phyloP scores from a whole-genome alignment of 2,888 invertebrate genomes.

The Schizaphis graminum region DNA sequence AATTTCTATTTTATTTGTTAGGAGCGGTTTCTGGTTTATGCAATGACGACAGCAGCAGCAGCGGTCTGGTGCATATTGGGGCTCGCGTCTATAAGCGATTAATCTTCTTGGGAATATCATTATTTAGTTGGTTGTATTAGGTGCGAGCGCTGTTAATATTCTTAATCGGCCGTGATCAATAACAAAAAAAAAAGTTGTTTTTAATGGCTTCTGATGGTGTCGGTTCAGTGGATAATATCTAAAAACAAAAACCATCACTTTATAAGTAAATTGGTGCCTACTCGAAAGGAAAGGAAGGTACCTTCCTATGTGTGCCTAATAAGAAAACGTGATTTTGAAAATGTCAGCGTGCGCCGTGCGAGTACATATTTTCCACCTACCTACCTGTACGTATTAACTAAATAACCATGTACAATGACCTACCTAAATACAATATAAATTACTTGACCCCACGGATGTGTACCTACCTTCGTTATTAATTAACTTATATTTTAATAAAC shows the following conservation, averaged over 20 bases:
- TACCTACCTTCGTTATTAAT: not conserved
- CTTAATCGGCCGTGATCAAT: not conserved
- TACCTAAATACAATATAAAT: not conserved
- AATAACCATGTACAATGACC: not conserved
- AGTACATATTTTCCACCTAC: not conserved
- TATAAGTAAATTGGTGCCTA: not conserved
- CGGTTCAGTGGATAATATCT: not conserved
- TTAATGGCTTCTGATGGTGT: not conserved
- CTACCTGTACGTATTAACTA: not conserved
- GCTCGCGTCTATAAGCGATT: not conserved
- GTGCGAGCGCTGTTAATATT: not conserved
- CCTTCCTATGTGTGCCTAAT: not conserved
- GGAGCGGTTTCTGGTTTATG: constrained; percentile 12
- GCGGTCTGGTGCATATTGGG: not conserved
- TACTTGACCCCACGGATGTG: not conserved
- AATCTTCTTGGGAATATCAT: not conserved
- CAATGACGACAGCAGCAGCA: not conserved
- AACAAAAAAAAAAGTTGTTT: constrained; percentile 12
- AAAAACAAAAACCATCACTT: not conserved
- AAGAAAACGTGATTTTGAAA: not conserved
- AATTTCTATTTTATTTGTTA: not conserved
- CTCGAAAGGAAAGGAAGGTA: not conserved
- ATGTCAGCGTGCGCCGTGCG: not conserved
- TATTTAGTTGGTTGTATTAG: not conserved
- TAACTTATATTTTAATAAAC: too few species aligned